Conservation (phyloP, 2,797 vertebrate genomes). For the Orestias chungarensis region DNA sequence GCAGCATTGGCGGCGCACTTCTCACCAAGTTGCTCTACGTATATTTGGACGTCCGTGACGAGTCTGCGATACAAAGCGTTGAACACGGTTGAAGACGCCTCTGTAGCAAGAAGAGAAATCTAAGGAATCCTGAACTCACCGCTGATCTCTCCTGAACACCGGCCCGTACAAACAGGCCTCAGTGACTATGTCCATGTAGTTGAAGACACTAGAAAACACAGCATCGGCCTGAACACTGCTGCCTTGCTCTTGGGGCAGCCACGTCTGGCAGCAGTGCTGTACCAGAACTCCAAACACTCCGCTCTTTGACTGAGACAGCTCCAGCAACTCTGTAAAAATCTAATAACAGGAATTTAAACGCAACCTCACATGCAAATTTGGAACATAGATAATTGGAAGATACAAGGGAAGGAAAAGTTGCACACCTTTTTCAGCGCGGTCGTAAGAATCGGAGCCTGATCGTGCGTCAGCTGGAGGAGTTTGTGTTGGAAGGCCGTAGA, state of each 20-base stretch:
- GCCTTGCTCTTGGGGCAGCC: conserved; percentile 74
- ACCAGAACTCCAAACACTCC: conserved; percentile 90
- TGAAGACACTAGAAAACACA: conserved; percentile 79
- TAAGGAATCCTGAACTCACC: conserved; percentile 71
- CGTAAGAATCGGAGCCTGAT: conserved; percentile 73
- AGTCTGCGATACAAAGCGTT: conserved; percentile 75
- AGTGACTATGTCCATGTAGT: conserved; percentile 82
- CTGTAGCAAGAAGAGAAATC: not conserved
- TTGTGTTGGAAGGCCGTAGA: conserved; percentile 83
- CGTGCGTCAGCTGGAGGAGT: conserved; percentile 79
- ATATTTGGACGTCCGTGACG: conserved; percentile 88
- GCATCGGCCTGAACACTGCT: conserved; percentile 30
- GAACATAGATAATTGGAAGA: not conserved
- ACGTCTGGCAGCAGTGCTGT: conserved; percentile 87
- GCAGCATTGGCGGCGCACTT: conserved; percentile 83
- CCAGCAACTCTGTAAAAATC: conserved; percentile 85
- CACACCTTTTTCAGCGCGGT: conserved; percentile 86
- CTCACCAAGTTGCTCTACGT: conserved; percentile 87
- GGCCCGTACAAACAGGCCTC: conserved; percentile 92
- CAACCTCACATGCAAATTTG: not conserved
- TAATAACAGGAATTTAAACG: conserved; percentile 51
- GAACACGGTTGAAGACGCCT: not conserved
- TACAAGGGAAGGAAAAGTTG: not conserved
- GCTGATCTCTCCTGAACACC: conserved; percentile 92
- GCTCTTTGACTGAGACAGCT: conserved; percentile 87